Conservation (phyloP, 2,888 invertebrate genomes). For the Tachina grossa region DNA sequence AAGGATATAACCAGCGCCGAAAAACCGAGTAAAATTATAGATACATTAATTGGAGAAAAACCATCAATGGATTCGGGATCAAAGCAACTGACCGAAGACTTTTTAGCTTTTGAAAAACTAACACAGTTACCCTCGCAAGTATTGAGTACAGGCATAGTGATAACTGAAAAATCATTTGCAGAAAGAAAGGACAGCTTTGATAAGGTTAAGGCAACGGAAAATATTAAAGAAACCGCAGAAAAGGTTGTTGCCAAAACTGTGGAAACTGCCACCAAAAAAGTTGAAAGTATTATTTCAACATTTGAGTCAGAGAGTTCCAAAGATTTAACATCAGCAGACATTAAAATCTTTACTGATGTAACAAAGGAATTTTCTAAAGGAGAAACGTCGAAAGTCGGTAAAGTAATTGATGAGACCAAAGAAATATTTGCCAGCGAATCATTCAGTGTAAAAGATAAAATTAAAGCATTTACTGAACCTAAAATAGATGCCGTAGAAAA, state of each 20-base stretch:
- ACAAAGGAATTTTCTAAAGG: background rate
- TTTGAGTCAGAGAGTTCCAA: slow-evolving; percentile 72
- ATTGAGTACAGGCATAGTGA: slow-evolving; percentile 50
- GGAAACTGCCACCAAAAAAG: slow-evolving; percentile 74
- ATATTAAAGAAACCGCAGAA: slow-evolving; percentile 69
- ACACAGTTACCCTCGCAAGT: slow-evolving; percentile 75
- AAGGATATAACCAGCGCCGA: slow-evolving; percentile 75
- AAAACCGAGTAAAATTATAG: slow-evolving; percentile 72
- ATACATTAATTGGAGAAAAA: slow-evolving; percentile 38
- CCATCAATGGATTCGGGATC: slow-evolving; percentile 74
- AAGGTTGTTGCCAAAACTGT: slow-evolving; percentile 72
- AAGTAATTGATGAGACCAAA: slow-evolving; percentile 27
- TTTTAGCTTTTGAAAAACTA: slow-evolving; percentile 77
- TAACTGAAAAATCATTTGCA: slow-evolving; percentile 76
- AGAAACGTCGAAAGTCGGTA: slow-evolving; percentile 35
- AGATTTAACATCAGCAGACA: slow-evolving; percentile 32
- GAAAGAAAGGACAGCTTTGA: slow-evolving; percentile 77
- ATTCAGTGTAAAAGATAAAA: slow-evolving; percentile 56
- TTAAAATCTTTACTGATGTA: background rate
- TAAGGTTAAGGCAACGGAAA: slow-evolving; percentile 30
- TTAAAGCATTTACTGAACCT: slow-evolving; percentile 53
- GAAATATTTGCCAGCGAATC: slow-evolving; percentile 8
- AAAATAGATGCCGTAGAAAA: slow-evolving; percentile 20
- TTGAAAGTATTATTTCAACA: slow-evolving; percentile 77
- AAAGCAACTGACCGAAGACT: slow-evolving; percentile 79